Evolutionary conservation across 2,797 vertebrate genomes (phyloP).

Genomic region (Lagodon rhomboides): DNA sequence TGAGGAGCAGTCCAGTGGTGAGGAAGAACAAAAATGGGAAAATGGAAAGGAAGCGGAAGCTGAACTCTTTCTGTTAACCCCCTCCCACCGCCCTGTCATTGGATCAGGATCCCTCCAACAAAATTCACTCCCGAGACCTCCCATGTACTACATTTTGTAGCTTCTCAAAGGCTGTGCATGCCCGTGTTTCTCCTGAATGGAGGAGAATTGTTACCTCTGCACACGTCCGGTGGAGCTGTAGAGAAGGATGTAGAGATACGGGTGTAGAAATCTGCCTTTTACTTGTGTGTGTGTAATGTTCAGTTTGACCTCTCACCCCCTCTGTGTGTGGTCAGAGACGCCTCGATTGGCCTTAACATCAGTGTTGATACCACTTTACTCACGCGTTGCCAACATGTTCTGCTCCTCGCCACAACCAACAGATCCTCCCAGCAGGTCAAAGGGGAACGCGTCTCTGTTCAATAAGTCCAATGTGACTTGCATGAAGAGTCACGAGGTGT

Average conservation of each 20-base stretch:
- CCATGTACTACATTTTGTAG: background rate
- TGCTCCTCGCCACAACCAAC: constrained; percentile 25
- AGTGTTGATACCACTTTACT: constrained; percentile 10
- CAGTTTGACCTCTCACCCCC: background rate
- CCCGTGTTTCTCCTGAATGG: constrained; percentile 21
- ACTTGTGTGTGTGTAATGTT: constrained; percentile 1
- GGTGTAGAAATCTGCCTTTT: constrained; percentile 45
- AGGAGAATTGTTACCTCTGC: constrained; percentile 36
- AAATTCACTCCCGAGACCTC: background rate
- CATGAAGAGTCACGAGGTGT: background rate
- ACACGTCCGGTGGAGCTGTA: background rate
- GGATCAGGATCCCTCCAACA: background rate
- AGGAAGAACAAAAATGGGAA: constrained; percentile 31
- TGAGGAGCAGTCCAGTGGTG: constrained; percentile 20
- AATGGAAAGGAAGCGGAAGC: constrained; percentile 37
- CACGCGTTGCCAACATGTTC: constrained; percentile 30
- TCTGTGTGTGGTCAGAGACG: background rate
- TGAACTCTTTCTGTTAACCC: constrained; percentile 25
- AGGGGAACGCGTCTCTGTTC: background rate
- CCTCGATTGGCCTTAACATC: background rate
- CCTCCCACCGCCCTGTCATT: too few species aligned
- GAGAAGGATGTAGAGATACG: constrained; percentile 4
- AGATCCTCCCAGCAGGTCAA: constrained; percentile 1
- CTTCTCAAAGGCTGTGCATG: constrained; percentile 2
- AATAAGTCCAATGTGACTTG: background rate